These are phyloP conservation scores for Sebastes minor DNA, from an alignment of 2,797 vertebrate genomes.

Conservation along the genomic window DNA sequence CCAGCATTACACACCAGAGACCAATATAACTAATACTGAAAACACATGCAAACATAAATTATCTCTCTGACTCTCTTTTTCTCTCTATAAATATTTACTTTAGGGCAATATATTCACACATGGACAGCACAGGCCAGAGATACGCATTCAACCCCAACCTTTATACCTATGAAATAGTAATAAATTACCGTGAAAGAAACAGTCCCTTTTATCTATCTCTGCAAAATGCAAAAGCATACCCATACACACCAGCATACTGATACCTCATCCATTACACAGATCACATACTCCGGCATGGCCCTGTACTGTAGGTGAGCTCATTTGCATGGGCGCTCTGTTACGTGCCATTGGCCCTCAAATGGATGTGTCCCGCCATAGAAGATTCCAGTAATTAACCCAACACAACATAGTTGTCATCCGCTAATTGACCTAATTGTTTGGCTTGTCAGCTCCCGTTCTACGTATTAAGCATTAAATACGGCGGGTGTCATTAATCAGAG, in stretches of 20 bases:
- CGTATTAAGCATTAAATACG: constrained; percentile 71
- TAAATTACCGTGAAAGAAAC: constrained; percentile 30
- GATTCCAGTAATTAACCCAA: constrained; percentile 77
- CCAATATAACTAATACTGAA: constrained; percentile 15
- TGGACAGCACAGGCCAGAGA: background rate
- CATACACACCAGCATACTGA: background rate
- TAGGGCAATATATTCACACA: constrained; percentile 1
- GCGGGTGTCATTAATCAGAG: constrained; percentile 75
- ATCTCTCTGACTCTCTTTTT: constrained; percentile 8
- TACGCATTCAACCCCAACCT: constrained; percentile 8
- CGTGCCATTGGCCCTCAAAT: constrained; percentile 69
- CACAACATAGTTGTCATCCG: constrained; percentile 73
- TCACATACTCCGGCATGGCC: constrained; percentile 21
- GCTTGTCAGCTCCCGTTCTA: constrained; percentile 74
- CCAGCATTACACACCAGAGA: constrained; percentile 15
- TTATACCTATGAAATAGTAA: constrained; percentile 16
- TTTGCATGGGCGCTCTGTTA: constrained; percentile 74
- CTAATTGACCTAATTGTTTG: constrained; percentile 82
- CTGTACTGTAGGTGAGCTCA: constrained; percentile 65
- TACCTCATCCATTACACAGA: constrained; percentile 38
- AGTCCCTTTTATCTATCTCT: constrained; percentile 13
- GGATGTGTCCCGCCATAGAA: constrained; percentile 45
- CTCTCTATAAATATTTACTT: constrained; percentile 37
- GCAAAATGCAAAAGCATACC: constrained; percentile 1
- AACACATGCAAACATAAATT: constrained; percentile 8